Conservation (phyloP, 2,797 vertebrate genomes). For the Decapterus maruadsi region DNA sequence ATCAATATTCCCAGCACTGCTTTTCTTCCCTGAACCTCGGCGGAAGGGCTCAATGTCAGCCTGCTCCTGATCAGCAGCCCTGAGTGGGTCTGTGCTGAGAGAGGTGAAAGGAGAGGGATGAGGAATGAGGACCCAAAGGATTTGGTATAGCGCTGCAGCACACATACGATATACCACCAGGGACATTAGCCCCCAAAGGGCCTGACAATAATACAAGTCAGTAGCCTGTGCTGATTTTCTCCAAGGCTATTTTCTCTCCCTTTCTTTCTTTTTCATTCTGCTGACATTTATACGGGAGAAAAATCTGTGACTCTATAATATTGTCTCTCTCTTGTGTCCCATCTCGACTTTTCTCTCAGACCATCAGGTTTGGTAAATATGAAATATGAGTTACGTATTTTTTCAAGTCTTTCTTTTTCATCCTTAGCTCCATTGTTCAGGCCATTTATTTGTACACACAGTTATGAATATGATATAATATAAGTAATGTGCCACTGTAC, state of each 20-base stretch:
- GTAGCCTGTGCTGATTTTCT: conserved; percentile 21
- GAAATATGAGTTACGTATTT: background rate
- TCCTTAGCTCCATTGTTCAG: conserved; percentile 30
- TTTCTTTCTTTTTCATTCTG: conserved; percentile 4
- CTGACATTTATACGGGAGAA: conserved; percentile 3
- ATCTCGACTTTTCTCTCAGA: conserved; percentile 15
- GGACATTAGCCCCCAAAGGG: conserved; percentile 20
- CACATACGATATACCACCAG: background rate
- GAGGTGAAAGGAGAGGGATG: conserved; percentile 27
- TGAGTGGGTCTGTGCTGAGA: conserved; percentile 40
- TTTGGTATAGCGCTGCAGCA: conserved; percentile 28
- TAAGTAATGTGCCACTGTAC: conserved; percentile 27
- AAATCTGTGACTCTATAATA: background rate
- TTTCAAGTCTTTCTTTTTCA: conserved; percentile 22
- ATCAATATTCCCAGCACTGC: conserved; percentile 39
- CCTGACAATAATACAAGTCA: conserved; percentile 20
- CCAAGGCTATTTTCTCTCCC: conserved; percentile 15
- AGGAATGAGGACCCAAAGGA: conserved; percentile 29
- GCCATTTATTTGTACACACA: conserved; percentile 32
- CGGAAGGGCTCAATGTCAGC: conserved; percentile 46
- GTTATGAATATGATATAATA: conserved; percentile 27
- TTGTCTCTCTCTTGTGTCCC: conserved; percentile 9
- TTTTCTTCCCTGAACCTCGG: conserved; percentile 16
- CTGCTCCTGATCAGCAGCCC: conserved; percentile 47
- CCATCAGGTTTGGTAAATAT: conserved; percentile 12